phyloP scores from a whole-genome alignment of 2,888 invertebrate species.

The Marasmarcha lunaedactyla region DNA sequence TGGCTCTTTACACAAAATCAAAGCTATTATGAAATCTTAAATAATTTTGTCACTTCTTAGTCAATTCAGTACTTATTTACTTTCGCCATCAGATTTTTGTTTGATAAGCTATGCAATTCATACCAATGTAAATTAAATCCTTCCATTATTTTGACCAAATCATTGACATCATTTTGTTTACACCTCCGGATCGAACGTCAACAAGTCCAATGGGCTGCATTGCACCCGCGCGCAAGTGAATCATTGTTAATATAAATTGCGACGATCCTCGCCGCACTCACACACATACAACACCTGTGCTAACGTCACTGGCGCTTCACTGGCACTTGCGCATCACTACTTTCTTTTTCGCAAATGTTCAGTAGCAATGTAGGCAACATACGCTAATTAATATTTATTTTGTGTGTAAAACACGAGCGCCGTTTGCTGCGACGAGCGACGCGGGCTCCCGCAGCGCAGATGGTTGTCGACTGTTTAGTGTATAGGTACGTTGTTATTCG shows the following conservation, averaged over 20 bases:
- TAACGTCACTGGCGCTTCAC: conserved; percentile 47
- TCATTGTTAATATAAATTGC: conserved; percentile 70
- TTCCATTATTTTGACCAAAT: conserved; percentile 54
- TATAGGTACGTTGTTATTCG: conserved; percentile 43
- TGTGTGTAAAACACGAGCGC: conserved; percentile 30
- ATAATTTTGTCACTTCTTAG: neutral
- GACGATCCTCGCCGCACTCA: conserved; percentile 62
- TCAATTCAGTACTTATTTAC: neutral
- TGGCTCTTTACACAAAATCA: too few species aligned
- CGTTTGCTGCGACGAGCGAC: conserved; percentile 32
- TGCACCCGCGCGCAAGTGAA: conserved; percentile 68
- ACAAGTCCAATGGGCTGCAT: conserved; percentile 67
- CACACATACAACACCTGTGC: conserved; percentile 49
- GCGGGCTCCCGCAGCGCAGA: conserved; percentile 50
- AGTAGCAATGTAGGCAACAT: neutral
- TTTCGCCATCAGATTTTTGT: neutral
- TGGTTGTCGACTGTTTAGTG: conserved; percentile 62
- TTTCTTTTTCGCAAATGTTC: conserved; percentile 23
- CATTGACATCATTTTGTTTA: conserved; percentile 64
- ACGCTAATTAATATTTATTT: conserved; percentile 27
- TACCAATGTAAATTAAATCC: conserved; percentile 52
- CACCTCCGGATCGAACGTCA: conserved; percentile 60
- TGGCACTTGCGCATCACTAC: conserved; percentile 22
- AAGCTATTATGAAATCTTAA: too few species aligned
- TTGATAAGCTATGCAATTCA: conserved; percentile 15